These are phyloP conservation scores for Darevskia nairensis DNA, from an alignment of 2,797 vertebrate species.

Conservation along the genomic window DNA sequence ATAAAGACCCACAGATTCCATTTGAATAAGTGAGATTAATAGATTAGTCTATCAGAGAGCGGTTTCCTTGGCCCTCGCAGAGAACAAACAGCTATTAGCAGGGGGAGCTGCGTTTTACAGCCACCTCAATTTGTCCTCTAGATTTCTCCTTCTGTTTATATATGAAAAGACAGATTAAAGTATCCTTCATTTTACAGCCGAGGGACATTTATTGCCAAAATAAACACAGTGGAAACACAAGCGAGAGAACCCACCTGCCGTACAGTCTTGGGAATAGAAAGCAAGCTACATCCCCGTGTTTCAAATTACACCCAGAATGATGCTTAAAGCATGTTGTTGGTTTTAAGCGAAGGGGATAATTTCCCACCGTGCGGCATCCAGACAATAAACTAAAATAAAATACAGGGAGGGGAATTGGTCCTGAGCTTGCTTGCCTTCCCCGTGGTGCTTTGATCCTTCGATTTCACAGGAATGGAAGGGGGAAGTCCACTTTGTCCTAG, in stretches of 20 bases:
- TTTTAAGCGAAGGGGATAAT: conserved; percentile 10
- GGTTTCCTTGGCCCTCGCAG: neutral
- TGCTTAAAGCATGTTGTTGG: conserved; percentile 12
- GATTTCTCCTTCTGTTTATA: neutral
- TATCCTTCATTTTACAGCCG: conserved; percentile 11
- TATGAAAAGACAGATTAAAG: neutral
- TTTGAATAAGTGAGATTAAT: neutral
- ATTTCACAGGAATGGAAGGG: neutral
- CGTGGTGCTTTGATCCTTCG: neutral
- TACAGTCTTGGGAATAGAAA: neutral
- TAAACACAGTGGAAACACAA: neutral
- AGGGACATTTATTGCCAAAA: conserved; percentile 6
- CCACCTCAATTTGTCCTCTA: conserved; percentile 16
- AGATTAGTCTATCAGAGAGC: neutral
- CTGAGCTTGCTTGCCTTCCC: neutral
- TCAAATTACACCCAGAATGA: conserved; percentile 6
- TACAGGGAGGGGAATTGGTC: neutral
- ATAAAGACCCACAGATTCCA: neutral
- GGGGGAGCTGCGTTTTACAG: neutral
- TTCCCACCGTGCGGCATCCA: neutral
- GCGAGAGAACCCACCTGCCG: conserved; percentile 10
- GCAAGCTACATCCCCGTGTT: neutral
- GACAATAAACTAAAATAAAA: neutral
- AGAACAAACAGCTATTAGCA: neutral
- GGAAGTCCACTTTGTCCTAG: too few relatives aligned